Evolutionary conservation across 2,797 vertebrate species (phyloP).

Genomic region (Hybognathus amarus): DNA sequence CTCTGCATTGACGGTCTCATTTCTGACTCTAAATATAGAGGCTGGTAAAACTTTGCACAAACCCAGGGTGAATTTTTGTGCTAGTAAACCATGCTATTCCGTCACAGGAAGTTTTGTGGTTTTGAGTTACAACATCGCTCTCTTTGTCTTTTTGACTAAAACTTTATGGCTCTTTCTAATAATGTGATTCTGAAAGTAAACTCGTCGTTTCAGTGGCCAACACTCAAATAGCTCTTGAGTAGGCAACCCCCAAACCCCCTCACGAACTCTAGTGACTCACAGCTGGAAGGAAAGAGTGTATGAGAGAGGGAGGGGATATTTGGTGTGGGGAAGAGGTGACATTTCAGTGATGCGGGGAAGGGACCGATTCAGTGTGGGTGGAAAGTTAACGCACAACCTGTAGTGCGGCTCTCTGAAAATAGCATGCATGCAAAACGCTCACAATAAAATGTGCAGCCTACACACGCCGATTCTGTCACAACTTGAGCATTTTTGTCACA

Average conservation of each 20-base stretch:
- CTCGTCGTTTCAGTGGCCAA: conserved; percentile 52
- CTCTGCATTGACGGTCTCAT: neutral
- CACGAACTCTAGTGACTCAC: conserved; percentile 56
- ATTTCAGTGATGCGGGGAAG: conserved; percentile 68
- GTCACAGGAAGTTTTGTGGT: conserved; percentile 61
- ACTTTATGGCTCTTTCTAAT: conserved; percentile 62
- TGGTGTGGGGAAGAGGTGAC: conserved; percentile 68
- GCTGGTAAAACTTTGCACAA: conserved; percentile 3
- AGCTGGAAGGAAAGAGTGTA: conserved; percentile 60
- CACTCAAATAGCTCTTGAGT: conserved; percentile 32
- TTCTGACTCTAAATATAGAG: conserved; percentile 8
- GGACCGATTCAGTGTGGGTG: conserved; percentile 61
- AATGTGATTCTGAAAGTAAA: conserved; percentile 59
- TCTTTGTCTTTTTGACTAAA: conserved; percentile 32
- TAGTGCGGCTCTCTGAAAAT: conserved; percentile 74
- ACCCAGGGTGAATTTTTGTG: conserved; percentile 3
- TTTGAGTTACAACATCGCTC: conserved; percentile 28
- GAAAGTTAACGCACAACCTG: conserved; percentile 47
- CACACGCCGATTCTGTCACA: neutral
- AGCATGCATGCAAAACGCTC: conserved; percentile 63
- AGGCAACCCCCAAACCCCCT: conserved; percentile 53
- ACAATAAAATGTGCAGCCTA: neutral
- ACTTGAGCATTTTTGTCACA: neutral
- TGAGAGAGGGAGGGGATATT: conserved; percentile 61
- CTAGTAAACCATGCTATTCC: conserved; percentile 20